Percentiles rank a stretch among this genome's conserved stretches.
phyloP scores from a whole-genome alignment of 2,888 invertebrate genomes.

The Caradrina kadenii region DNA sequence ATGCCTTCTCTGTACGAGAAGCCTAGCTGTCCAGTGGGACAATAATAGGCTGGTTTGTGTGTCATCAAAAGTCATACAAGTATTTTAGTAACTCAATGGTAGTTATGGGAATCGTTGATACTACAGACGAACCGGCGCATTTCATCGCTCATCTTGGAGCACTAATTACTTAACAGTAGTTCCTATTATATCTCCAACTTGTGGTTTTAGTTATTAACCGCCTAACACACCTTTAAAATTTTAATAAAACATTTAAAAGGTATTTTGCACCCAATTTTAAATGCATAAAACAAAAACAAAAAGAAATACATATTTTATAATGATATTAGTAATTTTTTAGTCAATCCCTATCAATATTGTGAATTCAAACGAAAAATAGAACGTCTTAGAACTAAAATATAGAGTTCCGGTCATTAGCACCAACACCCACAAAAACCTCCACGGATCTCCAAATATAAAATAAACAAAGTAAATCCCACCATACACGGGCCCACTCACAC shows the following conservation, averaged over 20 bases:
- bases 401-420: neutral
- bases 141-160: slow-evolving; percentile 5
- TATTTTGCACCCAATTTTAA: too few relatives aligned
- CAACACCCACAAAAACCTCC: slow-evolving; percentile 15
- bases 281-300: neutral
- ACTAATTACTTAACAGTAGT: neutral
- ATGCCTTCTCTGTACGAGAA: too few relatives aligned
- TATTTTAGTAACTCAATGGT: too few relatives aligned
- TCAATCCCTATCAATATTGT: too few relatives aligned
- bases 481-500: slow-evolving; percentile 65
- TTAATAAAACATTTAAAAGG: too few relatives aligned
- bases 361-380: neutral
- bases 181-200: neutral
- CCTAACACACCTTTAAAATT: neutral
- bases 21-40: too few relatives aligned
- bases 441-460: slow-evolving; percentile 64
- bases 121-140: neutral
- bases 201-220: neutral
- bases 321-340: too few relatives aligned
- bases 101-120: too few relatives aligned
- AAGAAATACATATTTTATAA: too few relatives aligned
- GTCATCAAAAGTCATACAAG: too few relatives aligned
- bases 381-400: neutral
- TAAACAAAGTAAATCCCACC: slow-evolving; percentile 67
- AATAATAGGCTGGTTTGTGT: too few relatives aligned